A percentile compares a stretch with the other conserved stretches of the same genome.
These are phyloP conservation scores for Pseudomyrmex sp. DNA, from an alignment of 1,140 invertebrate genomes.

Conservation along the genomic window DNA sequence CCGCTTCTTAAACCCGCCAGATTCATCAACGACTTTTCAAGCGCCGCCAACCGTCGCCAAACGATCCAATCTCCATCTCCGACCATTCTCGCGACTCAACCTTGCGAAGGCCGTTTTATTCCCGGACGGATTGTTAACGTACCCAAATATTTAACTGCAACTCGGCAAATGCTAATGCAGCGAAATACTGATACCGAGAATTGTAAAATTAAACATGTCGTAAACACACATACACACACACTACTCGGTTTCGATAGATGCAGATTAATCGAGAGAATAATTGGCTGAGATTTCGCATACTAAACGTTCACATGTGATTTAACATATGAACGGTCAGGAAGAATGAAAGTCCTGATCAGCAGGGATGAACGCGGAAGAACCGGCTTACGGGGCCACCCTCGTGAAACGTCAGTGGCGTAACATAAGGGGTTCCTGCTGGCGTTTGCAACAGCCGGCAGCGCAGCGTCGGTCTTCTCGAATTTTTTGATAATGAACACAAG, in stretches of 20 bases:
- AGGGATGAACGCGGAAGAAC: slow-evolving; percentile 34
- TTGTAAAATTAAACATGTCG: neutral
- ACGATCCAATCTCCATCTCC: slow-evolving; percentile 38
- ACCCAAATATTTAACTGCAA: slow-evolving; percentile 8
- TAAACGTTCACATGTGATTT: slow-evolving; percentile 34
- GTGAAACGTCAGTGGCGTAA: slow-evolving; percentile 69
- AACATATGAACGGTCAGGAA: slow-evolving; percentile 50
- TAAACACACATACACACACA: neutral
- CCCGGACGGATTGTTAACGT: neutral
- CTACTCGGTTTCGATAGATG: neutral
- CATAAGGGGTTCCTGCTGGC: slow-evolving; percentile 69
- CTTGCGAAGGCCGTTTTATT: slow-evolving; percentile 17
- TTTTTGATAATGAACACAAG: slow-evolving; percentile 84
- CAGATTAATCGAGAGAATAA: neutral
- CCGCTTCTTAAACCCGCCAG: slow-evolving; percentile 28
- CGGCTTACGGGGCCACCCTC: slow-evolving; percentile 59
- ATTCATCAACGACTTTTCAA: slow-evolving; percentile 51
- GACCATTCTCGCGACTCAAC: slow-evolving; percentile 35
- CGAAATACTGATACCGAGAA: neutral
- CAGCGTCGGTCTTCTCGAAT: slow-evolving; percentile 76
- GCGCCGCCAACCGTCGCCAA: slow-evolving; percentile 10
- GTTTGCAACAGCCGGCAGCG: slow-evolving; percentile 64
- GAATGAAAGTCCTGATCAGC: slow-evolving; percentile 60
- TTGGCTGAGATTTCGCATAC: slow-evolving; percentile 7
- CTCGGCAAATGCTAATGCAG: neutral